A percentile compares a stretch with the other conserved stretches of the same genome.
Conservation (phyloP, 2,113 vertebrate species). For the Myotis brandtii region DNA sequence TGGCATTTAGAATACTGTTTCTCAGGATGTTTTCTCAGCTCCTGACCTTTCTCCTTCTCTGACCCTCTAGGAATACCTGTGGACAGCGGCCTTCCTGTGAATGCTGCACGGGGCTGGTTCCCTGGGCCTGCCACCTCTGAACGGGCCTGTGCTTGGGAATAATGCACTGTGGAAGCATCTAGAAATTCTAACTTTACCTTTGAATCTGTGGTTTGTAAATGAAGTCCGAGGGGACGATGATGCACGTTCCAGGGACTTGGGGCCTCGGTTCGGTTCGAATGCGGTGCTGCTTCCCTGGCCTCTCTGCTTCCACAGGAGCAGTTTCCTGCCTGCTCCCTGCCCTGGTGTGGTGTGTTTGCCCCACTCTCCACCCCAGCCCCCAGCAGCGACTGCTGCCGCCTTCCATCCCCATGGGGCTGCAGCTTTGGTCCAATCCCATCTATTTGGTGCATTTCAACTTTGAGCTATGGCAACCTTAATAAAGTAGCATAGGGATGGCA, state of each 20-base stretch:
- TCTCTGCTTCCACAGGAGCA: neutral
- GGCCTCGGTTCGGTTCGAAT: neutral
- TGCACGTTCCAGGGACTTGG: neutral
- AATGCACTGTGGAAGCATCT: neutral
- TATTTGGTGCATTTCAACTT: neutral
- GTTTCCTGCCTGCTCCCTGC: neutral
- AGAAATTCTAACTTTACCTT: neutral
- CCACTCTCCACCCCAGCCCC: accelerated
- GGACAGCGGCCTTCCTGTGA: neutral
- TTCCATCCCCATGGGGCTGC: neutral
- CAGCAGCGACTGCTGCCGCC: too few species aligned
- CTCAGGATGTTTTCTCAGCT: neutral
- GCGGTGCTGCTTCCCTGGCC: too few species aligned
- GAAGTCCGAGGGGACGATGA: neutral
- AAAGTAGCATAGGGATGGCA: neutral
- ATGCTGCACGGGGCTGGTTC: neutral
- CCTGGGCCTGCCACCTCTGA: neutral
- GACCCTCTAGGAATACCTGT: accelerated
- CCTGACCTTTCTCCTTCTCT: neutral
- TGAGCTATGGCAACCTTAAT: neutral
- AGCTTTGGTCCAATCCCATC: neutral
- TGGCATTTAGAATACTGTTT: neutral
- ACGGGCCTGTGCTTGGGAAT: neutral
- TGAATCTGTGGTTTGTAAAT: neutral
- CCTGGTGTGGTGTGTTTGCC: neutral